phyloP scores from a whole-genome alignment of 2,888 invertebrate genomes.

The Orthonevra nobilis region DNA sequence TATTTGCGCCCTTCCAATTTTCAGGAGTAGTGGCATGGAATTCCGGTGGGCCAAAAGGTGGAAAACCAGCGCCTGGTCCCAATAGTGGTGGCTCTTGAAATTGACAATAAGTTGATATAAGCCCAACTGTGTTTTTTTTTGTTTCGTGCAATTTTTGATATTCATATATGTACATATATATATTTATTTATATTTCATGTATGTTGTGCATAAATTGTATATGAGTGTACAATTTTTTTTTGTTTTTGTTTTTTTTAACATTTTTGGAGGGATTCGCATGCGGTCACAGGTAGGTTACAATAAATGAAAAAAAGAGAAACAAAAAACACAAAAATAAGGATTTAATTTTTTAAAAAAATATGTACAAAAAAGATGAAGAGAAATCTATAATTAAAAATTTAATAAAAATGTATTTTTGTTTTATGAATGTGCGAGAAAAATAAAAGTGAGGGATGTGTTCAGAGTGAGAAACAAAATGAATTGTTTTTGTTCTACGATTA shows the following conservation, averaged over 20 bases:
- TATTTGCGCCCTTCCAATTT: constrained; percentile 79
- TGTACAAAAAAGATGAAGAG: not conserved
- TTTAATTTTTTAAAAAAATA: constrained; percentile 23
- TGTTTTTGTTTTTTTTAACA: constrained; percentile 7
- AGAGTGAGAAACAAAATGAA: too few relatives aligned
- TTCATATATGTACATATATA: constrained; percentile 8
- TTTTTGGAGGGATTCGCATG: constrained; percentile 52
- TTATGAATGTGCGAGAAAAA: not conserved
- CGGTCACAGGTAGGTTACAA: constrained; percentile 54
- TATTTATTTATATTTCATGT: too few relatives aligned
- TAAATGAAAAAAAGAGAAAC: constrained; percentile 29
- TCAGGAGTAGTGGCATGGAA: constrained; percentile 80
- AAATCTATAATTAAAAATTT: not conserved
- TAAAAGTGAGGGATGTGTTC: too few relatives aligned
- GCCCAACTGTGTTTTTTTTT: constrained; percentile 73
- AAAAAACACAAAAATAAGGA: constrained; percentile 5
- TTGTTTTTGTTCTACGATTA: too few relatives aligned
- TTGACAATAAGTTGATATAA: constrained; percentile 77
- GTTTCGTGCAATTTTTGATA: constrained; percentile 32
- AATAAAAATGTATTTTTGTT: not conserved
- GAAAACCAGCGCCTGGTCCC: constrained; percentile 79
- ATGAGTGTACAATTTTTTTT: too few relatives aligned
- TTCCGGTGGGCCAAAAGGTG: constrained; percentile 79
- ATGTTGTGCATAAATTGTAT: too few relatives aligned
- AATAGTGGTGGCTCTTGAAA: constrained; percentile 80